Percentiles rank a stretch among this genome's conserved stretches.
These are phyloP conservation scores for Pygocentrus nattereri DNA, from an alignment of 2,797 vertebrate species.

Conservation along the genomic window DNA sequence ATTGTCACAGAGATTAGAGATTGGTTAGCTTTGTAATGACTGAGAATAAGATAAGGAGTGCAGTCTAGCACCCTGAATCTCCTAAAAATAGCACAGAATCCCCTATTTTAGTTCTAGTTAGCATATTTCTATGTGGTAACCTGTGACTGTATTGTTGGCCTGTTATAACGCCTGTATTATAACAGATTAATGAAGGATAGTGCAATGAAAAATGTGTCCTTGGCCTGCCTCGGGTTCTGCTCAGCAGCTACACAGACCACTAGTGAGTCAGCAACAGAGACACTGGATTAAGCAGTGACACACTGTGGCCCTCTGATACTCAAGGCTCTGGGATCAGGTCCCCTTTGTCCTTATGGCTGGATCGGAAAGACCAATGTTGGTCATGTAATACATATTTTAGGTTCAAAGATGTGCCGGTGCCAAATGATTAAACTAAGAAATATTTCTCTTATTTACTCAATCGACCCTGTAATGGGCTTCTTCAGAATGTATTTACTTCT, in stretches of 20 bases:
- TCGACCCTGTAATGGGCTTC: too few species aligned
- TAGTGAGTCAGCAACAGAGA: constrained; percentile 77
- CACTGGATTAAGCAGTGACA: constrained; percentile 66
- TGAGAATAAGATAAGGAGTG: background rate
- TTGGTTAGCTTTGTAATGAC: background rate
- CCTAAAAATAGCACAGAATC: too few species aligned
- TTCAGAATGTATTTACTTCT: too few species aligned
- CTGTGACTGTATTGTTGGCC: background rate
- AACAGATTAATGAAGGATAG: constrained; percentile 27
- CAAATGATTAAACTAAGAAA: too few species aligned
- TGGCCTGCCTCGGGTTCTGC: constrained; percentile 46
- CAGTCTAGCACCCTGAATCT: background rate
- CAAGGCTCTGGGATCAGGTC: constrained; percentile 14
- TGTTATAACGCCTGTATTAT: background rate
- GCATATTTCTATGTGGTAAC: background rate
- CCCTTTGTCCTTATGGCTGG: background rate
- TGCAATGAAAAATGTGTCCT: background rate
- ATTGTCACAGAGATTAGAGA: background rate
- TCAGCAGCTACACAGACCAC: constrained; percentile 60
- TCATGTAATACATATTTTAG: background rate
- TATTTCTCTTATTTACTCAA: too few species aligned
- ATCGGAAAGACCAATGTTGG: background rate
- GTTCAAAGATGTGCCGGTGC: too few species aligned
- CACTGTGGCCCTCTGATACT: constrained; percentile 57
- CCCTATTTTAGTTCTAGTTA: background rate